Base-by-base conservation (phyloP, 2,797 vertebrate species). In the Heterohyrax brucei region DNA sequence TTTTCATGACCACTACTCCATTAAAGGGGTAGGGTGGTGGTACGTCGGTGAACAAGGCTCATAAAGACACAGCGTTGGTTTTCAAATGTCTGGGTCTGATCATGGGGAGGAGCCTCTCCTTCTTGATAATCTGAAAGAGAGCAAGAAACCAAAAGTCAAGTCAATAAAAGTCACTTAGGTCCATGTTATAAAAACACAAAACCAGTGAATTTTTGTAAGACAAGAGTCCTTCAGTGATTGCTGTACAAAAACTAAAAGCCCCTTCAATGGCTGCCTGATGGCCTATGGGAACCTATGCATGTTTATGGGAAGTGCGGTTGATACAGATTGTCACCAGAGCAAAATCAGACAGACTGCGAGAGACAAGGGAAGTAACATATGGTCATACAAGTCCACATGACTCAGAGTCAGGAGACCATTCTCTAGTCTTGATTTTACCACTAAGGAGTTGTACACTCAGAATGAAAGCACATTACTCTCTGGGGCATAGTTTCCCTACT, bases 21-120 rank as follows among this genome's bases (percentile, higher is more conserved):
- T 10, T 5, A 21, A 44, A n/a, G 13, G 18, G 26, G 50, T 8
- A 5, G 50, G 50, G 13, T 53, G 19, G 4, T 66, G 2, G 3
- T 5, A 0, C 14, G n/a, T 68, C 50, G 9, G 2, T 1, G 0
- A 77, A 44, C 12, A 48, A 81, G 13, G 14, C 1, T 33, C 59
- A 68, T 79, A 22, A 33, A 80, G 76, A 30, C 24, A 28, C 0
- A 28, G 18, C 30, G 21, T 3, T n/a, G 7, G 46, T 68, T 66
- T 30, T 8, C 30, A 39, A 80, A 39, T 4, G 1, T 22, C 33
- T 87, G 33, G 12, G 1, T 85, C 39, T 86, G 21, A 53, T n/a
- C 53, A 46, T 7, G 1, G 1, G 8, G 18, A 2, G 4, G 24
- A 1, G 1, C 18, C 3, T 10, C 39, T 56, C 10, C 2, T 4